Percentiles rank a stretch among this genome's conserved stretches.
These are phyloP conservation scores for Morpho helenor DNA, from an alignment of 2,888 invertebrate species.

Conservation along the genomic window DNA sequence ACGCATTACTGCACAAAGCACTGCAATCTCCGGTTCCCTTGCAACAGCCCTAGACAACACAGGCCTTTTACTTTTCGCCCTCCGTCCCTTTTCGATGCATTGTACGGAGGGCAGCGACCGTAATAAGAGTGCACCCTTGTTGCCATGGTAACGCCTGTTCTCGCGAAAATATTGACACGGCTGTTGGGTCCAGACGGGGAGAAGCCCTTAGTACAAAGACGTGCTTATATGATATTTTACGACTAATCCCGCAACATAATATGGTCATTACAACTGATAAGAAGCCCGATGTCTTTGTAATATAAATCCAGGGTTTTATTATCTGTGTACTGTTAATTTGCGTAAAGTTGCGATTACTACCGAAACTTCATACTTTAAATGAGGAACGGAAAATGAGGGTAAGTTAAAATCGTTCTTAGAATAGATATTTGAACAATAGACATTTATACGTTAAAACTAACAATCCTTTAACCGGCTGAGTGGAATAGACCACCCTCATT, in stretches of 20 bases:
- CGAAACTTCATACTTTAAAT: no score
- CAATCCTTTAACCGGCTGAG: no score
- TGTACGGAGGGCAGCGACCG: conserved; percentile 63
- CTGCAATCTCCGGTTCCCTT: conserved; percentile 42
- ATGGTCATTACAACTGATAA: conserved; percentile 65
- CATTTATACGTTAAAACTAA: no score
- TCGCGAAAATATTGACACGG: conserved; percentile 67
- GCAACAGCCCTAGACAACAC: conserved; percentile 57
- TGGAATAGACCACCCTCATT: no score
- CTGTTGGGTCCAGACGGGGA: conserved; percentile 49
- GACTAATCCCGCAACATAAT: conserved; percentile 50
- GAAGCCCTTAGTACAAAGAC: conserved; percentile 38
- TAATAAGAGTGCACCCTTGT: conserved; percentile 61
- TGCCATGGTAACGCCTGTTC: conserved; percentile 68
- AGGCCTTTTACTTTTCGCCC: conserved; percentile 50
- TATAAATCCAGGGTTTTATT: conserved; percentile 35
- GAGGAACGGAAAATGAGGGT: no score
- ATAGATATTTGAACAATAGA: no score
- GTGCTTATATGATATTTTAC: conserved; percentile 59
- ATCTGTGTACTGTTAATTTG: background rate
- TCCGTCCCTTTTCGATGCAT: conserved; percentile 57
- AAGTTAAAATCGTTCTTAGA: no score
- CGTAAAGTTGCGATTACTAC: no score
- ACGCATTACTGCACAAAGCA: conserved; percentile 28
- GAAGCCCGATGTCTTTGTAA: conserved; percentile 47